These are phyloP conservation scores for Lamellibrachia luymesi DNA, from an alignment of 1,140 invertebrate species.

Conservation along the genomic window DNA sequence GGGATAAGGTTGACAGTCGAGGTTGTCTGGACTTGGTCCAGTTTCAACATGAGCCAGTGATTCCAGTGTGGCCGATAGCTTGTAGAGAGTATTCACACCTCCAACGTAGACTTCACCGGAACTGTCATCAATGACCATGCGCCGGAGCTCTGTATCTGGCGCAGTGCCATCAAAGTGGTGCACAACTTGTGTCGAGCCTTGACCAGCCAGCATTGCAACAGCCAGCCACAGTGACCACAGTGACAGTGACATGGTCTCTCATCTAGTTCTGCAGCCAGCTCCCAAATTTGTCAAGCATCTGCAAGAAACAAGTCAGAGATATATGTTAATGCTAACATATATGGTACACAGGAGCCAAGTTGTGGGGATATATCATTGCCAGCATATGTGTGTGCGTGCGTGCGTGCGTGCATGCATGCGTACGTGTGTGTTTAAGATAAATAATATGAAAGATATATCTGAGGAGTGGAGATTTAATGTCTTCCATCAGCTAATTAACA, in stretches of 20 bases:
- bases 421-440: no score
- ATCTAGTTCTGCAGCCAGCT: background rate
- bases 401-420: no score
- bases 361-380: no score
- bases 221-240: background rate
- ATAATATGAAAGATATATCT: background rate
- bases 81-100: background rate
- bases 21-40: background rate
- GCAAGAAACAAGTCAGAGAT: background rate
- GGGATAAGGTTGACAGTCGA: background rate
- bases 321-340: background rate
- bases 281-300: background rate
- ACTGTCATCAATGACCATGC: background rate
- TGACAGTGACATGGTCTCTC: background rate
- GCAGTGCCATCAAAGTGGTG: background rate
- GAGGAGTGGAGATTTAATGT: background rate
- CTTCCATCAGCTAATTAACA: background rate
- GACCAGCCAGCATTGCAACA: background rate
- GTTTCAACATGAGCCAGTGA: background rate
- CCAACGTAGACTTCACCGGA: background rate
- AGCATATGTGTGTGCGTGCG: no score
- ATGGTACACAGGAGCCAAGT: no score
- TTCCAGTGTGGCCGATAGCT: background rate
- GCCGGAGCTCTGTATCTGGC: background rate
- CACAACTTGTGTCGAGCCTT: background rate